Evolutionary conservation across 2,888 invertebrate species (phyloP).

Genomic region (Luperina nickerlii): DNA sequence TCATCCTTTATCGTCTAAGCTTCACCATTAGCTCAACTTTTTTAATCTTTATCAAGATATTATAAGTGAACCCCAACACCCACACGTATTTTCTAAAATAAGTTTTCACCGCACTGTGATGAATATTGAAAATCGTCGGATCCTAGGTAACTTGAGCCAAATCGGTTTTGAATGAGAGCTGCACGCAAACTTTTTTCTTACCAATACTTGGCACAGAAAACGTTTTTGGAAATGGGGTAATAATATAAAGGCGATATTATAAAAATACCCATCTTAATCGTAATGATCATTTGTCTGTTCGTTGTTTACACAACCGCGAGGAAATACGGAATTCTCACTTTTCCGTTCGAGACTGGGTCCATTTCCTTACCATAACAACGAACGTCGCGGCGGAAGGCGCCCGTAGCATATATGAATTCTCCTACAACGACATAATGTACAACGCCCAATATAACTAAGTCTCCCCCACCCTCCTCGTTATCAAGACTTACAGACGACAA

Average conservation of each 20-base stretch:
- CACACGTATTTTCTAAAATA: slow-evolving; percentile 23
- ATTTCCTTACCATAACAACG: slow-evolving; percentile 83
- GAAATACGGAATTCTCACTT: slow-evolving; percentile 73
- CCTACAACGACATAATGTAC: slow-evolving; percentile 66
- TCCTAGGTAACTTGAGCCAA: slow-evolving; percentile 60
- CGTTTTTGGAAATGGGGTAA: slow-evolving; percentile 34
- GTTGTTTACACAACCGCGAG: slow-evolving; percentile 63
- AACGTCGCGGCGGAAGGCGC: slow-evolving; percentile 78
- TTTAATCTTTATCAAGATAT: slow-evolving; percentile 31
- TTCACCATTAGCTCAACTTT: not conserved
- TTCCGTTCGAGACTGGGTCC: slow-evolving; percentile 79
- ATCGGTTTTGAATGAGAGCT: slow-evolving; percentile 62
- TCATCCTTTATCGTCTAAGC: slow-evolving; percentile 5
- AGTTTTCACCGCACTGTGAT: slow-evolving; percentile 34
- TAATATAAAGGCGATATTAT: slow-evolving; percentile 43
- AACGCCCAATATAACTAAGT: slow-evolving; percentile 69
- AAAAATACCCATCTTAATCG: slow-evolving; percentile 52
- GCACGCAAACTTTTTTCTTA: slow-evolving; percentile 50
- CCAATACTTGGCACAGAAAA: slow-evolving; percentile 56
- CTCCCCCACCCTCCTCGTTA: slow-evolving; percentile 57
- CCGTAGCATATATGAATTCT: slow-evolving; percentile 82
- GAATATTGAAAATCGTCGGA: slow-evolving; percentile 55
- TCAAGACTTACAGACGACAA: slow-evolving; percentile 57
- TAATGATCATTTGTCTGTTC: slow-evolving; percentile 53
- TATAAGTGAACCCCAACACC: slow-evolving; percentile 12